phyloP scores from a whole-genome alignment of 2,797 vertebrate genomes.

The Pitangus sulphuratus region DNA sequence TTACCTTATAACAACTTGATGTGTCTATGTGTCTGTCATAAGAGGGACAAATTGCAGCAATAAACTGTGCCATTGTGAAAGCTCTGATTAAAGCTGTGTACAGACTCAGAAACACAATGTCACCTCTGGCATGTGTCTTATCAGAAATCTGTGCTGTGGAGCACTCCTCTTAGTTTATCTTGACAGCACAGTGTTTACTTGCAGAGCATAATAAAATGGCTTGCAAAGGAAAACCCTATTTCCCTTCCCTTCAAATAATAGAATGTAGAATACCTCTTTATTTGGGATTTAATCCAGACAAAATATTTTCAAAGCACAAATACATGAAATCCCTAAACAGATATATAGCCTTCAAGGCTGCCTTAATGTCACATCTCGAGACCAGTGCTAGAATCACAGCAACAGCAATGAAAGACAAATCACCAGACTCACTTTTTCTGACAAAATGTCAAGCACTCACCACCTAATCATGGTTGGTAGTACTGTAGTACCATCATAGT shows the following conservation, averaged over 20 bases:
- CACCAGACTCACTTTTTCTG: neutral
- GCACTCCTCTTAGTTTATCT: neutral
- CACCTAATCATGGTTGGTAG: neutral
- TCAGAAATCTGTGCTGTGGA: neutral
- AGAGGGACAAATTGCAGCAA: neutral
- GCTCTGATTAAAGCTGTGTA: neutral
- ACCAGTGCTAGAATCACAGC: neutral
- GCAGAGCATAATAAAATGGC: neutral
- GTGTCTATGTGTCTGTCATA: neutral
- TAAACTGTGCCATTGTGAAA: neutral
- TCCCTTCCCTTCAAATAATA: neutral
- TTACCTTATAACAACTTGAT: neutral
- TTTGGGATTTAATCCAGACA: neutral
- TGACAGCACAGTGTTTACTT: neutral
- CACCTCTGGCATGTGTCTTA: conserved; percentile 1
- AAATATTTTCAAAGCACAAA: neutral
- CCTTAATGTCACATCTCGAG: neutral
- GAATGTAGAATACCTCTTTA: neutral
- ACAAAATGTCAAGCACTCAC: neutral
- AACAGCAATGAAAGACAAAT: neutral
- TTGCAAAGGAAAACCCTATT: neutral
- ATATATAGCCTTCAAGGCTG: neutral
- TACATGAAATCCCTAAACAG: neutral
- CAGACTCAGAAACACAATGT: neutral
- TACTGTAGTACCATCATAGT: neutral